These are phyloP conservation scores for Platysteira castanea DNA, from an alignment of 2,113 vertebrate genomes.

Conservation along the genomic window DNA sequence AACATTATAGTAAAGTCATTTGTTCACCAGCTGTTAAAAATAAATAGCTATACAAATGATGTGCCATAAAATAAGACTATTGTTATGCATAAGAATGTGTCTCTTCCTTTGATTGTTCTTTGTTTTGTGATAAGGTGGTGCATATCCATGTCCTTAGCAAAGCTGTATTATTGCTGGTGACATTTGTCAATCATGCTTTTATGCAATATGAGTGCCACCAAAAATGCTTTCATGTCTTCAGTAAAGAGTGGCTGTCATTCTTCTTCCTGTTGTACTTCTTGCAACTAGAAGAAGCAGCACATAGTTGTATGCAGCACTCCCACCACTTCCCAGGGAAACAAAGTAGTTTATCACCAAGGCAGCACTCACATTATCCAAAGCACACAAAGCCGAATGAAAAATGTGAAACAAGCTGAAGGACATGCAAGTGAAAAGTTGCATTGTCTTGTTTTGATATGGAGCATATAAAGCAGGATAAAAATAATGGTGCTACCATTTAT, in stretches of 20 bases:
- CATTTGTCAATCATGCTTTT: background rate
- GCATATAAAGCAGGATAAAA: background rate
- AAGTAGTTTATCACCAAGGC: background rate
- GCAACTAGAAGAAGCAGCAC: background rate
- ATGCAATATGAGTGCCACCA: background rate
- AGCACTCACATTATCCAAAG: background rate
- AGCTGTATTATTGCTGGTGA: background rate
- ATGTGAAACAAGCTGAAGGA: background rate
- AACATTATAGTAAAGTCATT: background rate
- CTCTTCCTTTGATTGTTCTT: background rate
- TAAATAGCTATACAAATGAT: constrained; percentile 28
- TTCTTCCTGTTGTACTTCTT: background rate
- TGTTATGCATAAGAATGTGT: background rate
- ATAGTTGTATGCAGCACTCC: background rate
- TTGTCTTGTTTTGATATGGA: background rate
- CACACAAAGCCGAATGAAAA: background rate
- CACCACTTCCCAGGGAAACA: background rate
- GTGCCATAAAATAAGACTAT: constrained; percentile 19
- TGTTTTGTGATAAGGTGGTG: background rate
- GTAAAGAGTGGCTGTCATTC: background rate
- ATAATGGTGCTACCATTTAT: background rate
- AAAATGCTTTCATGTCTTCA: background rate
- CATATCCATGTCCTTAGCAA: background rate
- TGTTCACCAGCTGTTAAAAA: constrained; percentile 49
- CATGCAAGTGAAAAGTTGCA: background rate